These are phyloP conservation scores for Galeopsomyia nigrocyanea DNA, from an alignment of 2,888 invertebrate genomes.

Conservation along the genomic window DNA sequence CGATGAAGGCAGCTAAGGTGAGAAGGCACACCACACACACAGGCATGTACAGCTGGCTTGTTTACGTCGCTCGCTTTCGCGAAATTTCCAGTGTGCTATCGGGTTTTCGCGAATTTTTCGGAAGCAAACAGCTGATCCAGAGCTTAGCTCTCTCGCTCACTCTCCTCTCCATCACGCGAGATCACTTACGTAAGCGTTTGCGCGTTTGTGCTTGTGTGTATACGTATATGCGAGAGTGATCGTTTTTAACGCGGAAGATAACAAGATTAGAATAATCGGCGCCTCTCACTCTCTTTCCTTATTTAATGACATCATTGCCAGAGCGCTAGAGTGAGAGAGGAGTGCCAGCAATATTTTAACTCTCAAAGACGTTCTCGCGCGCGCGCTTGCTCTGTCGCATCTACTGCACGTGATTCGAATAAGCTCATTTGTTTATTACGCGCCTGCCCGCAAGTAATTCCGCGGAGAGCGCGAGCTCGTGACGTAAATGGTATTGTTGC, in stretches of 20 bases:
- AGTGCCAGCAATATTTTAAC: slow-evolving; percentile 35
- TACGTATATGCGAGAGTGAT: slow-evolving; percentile 11
- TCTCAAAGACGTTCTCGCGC: not conserved
- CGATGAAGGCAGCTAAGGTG: slow-evolving; percentile 43
- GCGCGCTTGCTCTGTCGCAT: not conserved
- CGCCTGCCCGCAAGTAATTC: no score
- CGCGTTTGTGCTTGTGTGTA: not conserved
- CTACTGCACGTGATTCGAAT: slow-evolving; percentile 22
- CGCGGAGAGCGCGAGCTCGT: no score
- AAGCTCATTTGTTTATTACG: slow-evolving; percentile 26
- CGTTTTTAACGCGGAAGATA: slow-evolving; percentile 38
- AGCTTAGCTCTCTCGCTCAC: not conserved
- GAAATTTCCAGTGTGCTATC: slow-evolving; percentile 30
- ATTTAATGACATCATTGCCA: slow-evolving; percentile 44
- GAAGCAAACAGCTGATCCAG: not conserved
- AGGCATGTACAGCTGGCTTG: slow-evolving; percentile 28
- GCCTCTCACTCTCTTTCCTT: slow-evolving; percentile 19
- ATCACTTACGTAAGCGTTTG: slow-evolving; percentile 28
- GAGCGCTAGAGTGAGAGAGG: slow-evolving; percentile 4
- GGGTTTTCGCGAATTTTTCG: not conserved
- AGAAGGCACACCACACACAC: slow-evolving; percentile 20
- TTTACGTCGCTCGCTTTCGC: slow-evolving; percentile 28
- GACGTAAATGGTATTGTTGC: no score
- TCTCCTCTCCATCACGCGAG: not conserved
- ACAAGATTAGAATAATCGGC: slow-evolving; percentile 40